Percentiles rank a stretch among this genome's conserved stretches.
These are phyloP conservation scores for Clanis bilineata DNA, from an alignment of 2,888 invertebrate species.

Conservation along the genomic window DNA sequence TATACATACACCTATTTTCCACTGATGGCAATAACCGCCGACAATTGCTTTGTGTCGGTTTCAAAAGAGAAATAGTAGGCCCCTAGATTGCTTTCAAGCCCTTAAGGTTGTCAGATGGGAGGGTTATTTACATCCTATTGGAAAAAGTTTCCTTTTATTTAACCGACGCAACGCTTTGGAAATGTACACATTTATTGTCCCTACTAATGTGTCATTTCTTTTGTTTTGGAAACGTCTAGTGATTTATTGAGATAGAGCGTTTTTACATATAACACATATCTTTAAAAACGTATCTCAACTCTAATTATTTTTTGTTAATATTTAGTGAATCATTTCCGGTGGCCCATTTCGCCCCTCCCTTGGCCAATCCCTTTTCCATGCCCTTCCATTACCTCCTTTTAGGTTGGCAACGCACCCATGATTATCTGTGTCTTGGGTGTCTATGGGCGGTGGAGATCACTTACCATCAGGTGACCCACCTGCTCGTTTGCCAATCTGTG, in stretches of 20 bases:
- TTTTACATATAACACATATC: too few relatives aligned
- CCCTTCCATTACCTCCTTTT: too few relatives aligned
- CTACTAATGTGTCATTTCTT: conserved; percentile 29
- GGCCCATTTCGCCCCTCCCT: too few relatives aligned
- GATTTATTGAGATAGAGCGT: not conserved
- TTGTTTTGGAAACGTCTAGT: conserved; percentile 13
- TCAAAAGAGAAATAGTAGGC: conserved; percentile 63
- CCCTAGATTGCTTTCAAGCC: conserved; percentile 67
- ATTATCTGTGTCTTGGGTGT: too few relatives aligned
- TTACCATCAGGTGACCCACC: too few relatives aligned
- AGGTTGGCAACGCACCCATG: too few relatives aligned
- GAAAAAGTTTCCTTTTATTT: conserved; percentile 51
- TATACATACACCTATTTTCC: conserved; percentile 50
- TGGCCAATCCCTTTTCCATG: too few relatives aligned
- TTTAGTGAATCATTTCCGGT: too few relatives aligned
- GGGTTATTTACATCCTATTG: conserved; percentile 65
- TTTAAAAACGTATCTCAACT: too few relatives aligned
- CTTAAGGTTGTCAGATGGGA: conserved; percentile 61
- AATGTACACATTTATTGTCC: conserved; percentile 37
- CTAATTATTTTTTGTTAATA: too few relatives aligned
- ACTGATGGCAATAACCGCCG: conserved; percentile 60
- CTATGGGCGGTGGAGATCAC: too few relatives aligned
- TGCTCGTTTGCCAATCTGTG: too few relatives aligned
- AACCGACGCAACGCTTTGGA: conserved; percentile 37
- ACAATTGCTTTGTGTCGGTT: conserved; percentile 69